Evolutionary conservation across 2,113 vertebrate species (phyloP), one percentile per base, ranked within the genome.

Genomic region (Dicerorhinus sumatrensis): DNA sequence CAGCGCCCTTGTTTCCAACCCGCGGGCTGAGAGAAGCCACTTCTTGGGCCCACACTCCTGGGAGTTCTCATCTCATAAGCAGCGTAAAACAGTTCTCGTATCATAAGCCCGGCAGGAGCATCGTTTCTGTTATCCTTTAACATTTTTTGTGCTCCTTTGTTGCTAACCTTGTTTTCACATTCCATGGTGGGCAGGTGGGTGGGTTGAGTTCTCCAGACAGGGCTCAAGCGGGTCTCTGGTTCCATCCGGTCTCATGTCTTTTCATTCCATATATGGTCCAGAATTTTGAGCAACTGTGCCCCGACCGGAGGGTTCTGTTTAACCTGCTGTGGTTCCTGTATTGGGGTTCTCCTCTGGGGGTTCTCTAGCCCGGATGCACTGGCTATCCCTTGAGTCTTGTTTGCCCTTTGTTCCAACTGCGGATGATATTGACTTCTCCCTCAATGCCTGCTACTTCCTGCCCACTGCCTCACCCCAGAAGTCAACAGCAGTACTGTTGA

Each of bases 11-110:
- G 20, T 20, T 77, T 20, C 14, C 13, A 0, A 7, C 0, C 2
- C 2, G 42, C 5, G 8, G 20, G 0, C 21, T 9, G 29, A 48
- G 72, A 12, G 23, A 3, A 18, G 25, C 16, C 20, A 3, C 25
- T 33, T 1, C 48, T 23, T 7, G 0, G 4, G 23, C 21, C 13
- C 23, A 0, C 20, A 2, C 1, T 18, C 31, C 27, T 0, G 82
- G 25, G 12, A 46, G 16, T 20, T 60, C 36, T 65, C 31, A 1
- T 27, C 6, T 11, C 31, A n/a, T n/a, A n/a, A n/a, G n/a, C n/a
- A 39, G 39, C 39, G 39, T 39, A 39, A 39, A 39, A 39, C 39
- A 46, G 16, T 18, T 60, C 36, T 63, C 29, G 0, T 27, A 4
- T 11, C 31, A 1, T 16, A 21, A 33, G 36, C 54, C 20, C 0